Evolutionary conservation across 2,113 vertebrate genomes (phyloP).

Genomic region (Scartelaos histophorus): DNA sequence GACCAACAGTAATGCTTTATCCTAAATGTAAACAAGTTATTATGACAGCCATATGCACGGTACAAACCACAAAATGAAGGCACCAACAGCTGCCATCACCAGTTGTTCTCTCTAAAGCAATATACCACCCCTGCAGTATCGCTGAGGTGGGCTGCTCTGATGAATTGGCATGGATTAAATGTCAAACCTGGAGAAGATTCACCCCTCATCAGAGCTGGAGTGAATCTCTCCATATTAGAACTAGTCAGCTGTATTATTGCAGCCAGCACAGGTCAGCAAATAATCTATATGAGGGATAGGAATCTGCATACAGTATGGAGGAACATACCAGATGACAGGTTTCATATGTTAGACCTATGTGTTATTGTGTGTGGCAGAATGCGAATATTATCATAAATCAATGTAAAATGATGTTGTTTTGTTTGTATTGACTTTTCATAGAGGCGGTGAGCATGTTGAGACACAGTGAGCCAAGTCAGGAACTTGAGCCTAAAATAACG

Average conservation of each 20-base stretch:
- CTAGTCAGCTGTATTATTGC: constrained; percentile 39
- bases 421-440: neutral
- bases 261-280: constrained; percentile 26
- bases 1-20: constrained; percentile 31
- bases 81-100: constrained; percentile 29
- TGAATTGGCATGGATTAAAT: constrained; percentile 75
- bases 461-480: neutral
- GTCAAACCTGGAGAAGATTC: constrained; percentile 63
- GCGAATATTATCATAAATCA: neutral
- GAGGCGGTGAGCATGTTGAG: neutral
- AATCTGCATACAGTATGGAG: constrained; percentile 1
- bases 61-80: constrained; percentile 17
- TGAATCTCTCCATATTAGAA: constrained; percentile 45
- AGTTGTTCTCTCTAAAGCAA: constrained; percentile 32
- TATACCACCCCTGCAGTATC: constrained; percentile 41
- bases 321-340: neutral
- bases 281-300: constrained; percentile 28
- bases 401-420: neutral
- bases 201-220: constrained; percentile 36
- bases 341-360: neutral
- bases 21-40: constrained; percentile 20
- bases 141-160: constrained; percentile 52
- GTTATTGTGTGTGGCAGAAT: neutral
- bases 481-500: neutral
- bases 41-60: neutral